phyloP scores from a whole-genome alignment of 2,113 vertebrate genomes.

The Entomyzon cyanotis region DNA sequence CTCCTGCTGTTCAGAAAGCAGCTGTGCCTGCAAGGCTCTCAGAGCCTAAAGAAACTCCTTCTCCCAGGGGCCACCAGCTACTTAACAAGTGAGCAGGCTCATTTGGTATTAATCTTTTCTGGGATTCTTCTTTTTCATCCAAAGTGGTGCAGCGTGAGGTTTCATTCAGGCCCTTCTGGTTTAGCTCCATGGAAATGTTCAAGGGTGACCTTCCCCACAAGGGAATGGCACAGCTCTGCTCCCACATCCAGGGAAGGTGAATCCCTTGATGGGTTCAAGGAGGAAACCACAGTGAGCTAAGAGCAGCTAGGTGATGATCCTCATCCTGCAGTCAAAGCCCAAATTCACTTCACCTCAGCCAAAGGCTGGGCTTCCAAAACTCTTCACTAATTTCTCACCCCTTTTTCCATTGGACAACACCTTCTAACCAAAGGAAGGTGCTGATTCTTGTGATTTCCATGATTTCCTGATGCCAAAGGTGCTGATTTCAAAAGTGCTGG shows the following conservation, averaged over 20 bases:
- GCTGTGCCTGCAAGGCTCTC: background rate
- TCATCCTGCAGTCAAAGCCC: background rate
- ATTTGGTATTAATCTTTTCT: background rate
- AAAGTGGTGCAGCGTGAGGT: background rate
- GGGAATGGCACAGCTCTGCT: background rate
- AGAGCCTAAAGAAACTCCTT: background rate
- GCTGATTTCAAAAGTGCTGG: background rate
- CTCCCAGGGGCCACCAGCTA: background rate
- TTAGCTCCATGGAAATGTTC: background rate
- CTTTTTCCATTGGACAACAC: rapidly evolving
- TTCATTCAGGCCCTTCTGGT: background rate
- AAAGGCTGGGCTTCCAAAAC: background rate
- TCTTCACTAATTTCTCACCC: background rate
- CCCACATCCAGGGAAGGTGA: background rate
- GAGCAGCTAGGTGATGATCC: background rate
- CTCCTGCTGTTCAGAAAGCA: background rate
- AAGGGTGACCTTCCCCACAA: background rate
- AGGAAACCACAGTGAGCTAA: background rate
- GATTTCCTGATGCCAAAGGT: no score
- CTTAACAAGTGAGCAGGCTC: background rate
- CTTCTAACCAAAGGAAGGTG: background rate
- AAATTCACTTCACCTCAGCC: background rate
- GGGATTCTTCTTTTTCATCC: background rate
- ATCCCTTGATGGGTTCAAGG: background rate
- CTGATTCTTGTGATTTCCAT: no score